phyloP scores from a whole-genome alignment of 2,797 vertebrate genomes.

The Epinephelus coioides region DNA sequence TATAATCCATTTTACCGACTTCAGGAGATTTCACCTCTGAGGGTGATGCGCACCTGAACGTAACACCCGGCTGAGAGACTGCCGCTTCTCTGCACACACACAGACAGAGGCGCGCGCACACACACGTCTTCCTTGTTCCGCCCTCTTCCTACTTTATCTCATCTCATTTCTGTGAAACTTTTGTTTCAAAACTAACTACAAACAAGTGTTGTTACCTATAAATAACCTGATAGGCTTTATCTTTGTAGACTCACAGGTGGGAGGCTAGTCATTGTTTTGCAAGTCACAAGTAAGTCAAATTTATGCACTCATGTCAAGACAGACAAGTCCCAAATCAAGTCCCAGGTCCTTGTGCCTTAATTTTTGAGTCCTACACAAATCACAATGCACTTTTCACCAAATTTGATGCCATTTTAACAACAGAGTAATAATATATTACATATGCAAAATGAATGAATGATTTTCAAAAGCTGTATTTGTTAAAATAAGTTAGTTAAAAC shows the following conservation, averaged over 20 bases:
- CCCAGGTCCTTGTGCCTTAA: too few relatives aligned
- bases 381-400: too few relatives aligned
- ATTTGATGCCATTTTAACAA: too few relatives aligned
- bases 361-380: too few relatives aligned
- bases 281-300: too few relatives aligned
- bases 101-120: background rate
- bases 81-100: background rate
- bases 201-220: background rate
- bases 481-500: too few relatives aligned
- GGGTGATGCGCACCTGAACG: constrained; percentile 62
- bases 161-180: constrained; percentile 1
- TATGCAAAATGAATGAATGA: too few relatives aligned
- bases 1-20: constrained; percentile 48
- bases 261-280: too few relatives aligned
- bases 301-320: too few relatives aligned
- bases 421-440: too few relatives aligned
- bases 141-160: constrained; percentile 52
- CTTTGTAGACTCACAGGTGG: background rate
- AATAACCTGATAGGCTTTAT: background rate
- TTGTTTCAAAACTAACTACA: background rate
- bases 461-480: too few relatives aligned
- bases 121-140: constrained; percentile 29
- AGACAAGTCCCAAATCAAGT: too few relatives aligned
- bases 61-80: background rate
- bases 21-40: constrained; percentile 40